These are phyloP conservation scores for Nanger granti DNA, from an alignment of 2,113 vertebrate genomes.

Conservation along the genomic window DNA sequence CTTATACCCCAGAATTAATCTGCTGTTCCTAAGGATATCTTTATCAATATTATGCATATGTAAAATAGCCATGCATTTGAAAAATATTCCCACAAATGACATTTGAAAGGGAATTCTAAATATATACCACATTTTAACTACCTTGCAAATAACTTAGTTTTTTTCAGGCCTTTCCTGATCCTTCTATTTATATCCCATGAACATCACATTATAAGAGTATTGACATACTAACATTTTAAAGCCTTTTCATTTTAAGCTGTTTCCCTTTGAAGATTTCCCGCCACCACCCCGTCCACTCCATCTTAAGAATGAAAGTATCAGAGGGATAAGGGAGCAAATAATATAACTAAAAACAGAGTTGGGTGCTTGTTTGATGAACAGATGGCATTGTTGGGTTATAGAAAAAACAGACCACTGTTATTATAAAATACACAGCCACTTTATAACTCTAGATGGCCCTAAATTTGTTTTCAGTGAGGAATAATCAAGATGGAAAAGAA, in stretches of 20 bases:
- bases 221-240: slow-evolving; percentile 22
- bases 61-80: neutral
- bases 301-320: slow-evolving; percentile 24
- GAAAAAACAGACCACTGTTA: neutral
- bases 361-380: neutral
- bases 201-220: neutral
- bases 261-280: neutral
- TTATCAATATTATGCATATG: neutral
- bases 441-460: neutral
- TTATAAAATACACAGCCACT: neutral
- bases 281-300: neutral
- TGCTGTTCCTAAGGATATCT: neutral
- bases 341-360: neutral
- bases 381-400: neutral
- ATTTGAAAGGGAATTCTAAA: slow-evolving; percentile 6
- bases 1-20: neutral
- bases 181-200: neutral
- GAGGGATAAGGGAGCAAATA: neutral
- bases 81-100: neutral
- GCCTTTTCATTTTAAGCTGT: neutral
- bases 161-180: neutral
- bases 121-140: neutral
- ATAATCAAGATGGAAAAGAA: neutral
- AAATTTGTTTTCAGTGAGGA: neutral
- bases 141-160: neutral